These are phyloP conservation scores for Platysternon megacephalum DNA, from an alignment of 2,113 vertebrate genomes.

Conservation along the genomic window DNA sequence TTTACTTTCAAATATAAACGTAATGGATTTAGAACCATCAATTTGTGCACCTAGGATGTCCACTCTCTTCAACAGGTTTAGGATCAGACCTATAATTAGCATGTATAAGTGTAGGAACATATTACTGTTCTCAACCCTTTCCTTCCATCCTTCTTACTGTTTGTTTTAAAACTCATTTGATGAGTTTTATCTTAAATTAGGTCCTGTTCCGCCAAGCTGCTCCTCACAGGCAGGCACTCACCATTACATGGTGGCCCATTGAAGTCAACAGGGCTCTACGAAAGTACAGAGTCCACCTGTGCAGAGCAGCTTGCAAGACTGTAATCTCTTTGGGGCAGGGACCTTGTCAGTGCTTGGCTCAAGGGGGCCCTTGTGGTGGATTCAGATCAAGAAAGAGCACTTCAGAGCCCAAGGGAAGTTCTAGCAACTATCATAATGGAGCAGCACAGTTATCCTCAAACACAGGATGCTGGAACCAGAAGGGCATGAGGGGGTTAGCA, in stretches of 20 bases:
- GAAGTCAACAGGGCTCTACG: not conserved
- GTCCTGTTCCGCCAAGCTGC: no score
- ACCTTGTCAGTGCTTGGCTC: not conserved
- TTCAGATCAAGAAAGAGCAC: no score
- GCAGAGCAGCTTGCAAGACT: not conserved
- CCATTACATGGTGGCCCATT: not conserved
- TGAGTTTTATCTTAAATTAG: not conserved
- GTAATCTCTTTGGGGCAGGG: not conserved
- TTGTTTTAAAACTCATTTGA: not conserved
- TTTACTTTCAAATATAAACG: not conserved
- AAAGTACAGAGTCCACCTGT: not conserved
- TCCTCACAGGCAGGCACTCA: no score
- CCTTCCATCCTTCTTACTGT: not conserved
- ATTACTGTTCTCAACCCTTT: not conserved
- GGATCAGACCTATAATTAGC: not conserved
- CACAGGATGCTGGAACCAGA: not conserved
- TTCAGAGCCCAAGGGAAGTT: not conserved
- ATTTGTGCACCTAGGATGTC: not conserved
- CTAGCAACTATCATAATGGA: not conserved
- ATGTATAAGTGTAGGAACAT: not conserved
- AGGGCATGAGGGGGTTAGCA: not conserved
- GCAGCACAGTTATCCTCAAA: not conserved
- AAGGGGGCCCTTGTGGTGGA: no score
- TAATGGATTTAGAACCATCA: not conserved
- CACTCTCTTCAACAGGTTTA: not conserved